Conservation (phyloP, 2,113 vertebrate species). For the Triplophysa tibetana region DNA sequence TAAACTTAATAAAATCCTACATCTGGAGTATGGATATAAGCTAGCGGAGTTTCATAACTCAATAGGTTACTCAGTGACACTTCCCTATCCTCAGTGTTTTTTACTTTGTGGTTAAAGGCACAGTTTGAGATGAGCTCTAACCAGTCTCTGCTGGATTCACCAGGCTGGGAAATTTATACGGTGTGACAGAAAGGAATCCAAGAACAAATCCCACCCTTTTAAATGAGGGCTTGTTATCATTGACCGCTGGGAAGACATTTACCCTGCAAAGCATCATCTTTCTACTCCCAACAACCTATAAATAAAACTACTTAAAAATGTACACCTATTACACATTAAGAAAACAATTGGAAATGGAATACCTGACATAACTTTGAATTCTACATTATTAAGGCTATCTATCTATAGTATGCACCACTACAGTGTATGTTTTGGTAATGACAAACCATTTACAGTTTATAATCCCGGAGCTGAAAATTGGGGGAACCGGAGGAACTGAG, state of each 20-base stretch:
- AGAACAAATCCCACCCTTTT: constrained; percentile 66
- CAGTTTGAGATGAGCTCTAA: constrained; percentile 52
- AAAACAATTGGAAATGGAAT: constrained; percentile 33
- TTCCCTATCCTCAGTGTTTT: constrained; percentile 30
- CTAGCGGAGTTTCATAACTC: no score
- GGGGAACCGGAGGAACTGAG: no score
- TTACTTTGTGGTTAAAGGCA: constrained; percentile 46
- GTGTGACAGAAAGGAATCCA: constrained; percentile 76
- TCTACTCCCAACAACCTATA: constrained; percentile 58
- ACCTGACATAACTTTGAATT: neutral
- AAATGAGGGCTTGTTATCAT: constrained; percentile 70
- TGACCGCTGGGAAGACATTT: constrained; percentile 61
- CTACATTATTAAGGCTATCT: no score
- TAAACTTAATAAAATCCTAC: no score
- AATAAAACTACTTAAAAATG: constrained; percentile 55
- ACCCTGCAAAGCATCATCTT: constrained; percentile 64
- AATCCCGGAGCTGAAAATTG: no score
- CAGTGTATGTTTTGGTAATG: neutral
- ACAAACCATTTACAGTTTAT: neutral
- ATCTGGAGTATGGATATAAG: no score
- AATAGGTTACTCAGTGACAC: constrained; percentile 55
- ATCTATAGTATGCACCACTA: neutral
- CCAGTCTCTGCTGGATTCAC: constrained; percentile 57
- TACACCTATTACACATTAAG: constrained; percentile 53
- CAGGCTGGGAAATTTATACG: constrained; percentile 68